These are phyloP conservation scores for Entomyzon cyanotis DNA, from an alignment of 2,113 vertebrate species.

Conservation along the genomic window DNA sequence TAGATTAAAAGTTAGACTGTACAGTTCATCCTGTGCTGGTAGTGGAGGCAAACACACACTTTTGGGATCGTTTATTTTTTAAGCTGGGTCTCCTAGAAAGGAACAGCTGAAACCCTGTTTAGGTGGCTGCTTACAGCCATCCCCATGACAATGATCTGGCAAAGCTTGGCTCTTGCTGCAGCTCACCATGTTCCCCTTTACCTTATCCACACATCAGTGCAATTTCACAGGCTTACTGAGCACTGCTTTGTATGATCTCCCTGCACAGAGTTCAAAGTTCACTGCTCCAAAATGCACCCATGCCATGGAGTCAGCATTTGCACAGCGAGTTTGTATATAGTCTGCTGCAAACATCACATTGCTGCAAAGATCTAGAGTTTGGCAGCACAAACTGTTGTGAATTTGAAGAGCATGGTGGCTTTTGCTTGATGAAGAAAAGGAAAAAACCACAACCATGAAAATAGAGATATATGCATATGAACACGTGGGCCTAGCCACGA, in stretches of 20 bases:
- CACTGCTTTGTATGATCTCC: neutral
- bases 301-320: neutral
- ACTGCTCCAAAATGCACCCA: neutral
- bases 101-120: neutral
- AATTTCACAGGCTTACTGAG: neutral
- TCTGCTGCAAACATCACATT: neutral
- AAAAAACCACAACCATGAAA: neutral
- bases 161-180: neutral
- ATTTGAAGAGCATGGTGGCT: neutral
- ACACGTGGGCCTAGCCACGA: neutral
- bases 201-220: neutral
- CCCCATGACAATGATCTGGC: neutral
- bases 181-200: neutral
- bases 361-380: neutral
- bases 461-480: neutral
- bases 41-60: neutral
- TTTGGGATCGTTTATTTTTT: neutral
- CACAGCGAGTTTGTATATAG: neutral
- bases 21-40: neutral
- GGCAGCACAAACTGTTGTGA: neutral
- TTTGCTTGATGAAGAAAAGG: neutral
- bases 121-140: neutral
- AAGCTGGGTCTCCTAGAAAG: neutral
- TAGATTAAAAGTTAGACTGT: neutral
- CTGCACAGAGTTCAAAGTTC: neutral